Evolutionary conservation across 2,888 invertebrate genomes (phyloP).

Genomic region (Nycteola revayana): DNA sequence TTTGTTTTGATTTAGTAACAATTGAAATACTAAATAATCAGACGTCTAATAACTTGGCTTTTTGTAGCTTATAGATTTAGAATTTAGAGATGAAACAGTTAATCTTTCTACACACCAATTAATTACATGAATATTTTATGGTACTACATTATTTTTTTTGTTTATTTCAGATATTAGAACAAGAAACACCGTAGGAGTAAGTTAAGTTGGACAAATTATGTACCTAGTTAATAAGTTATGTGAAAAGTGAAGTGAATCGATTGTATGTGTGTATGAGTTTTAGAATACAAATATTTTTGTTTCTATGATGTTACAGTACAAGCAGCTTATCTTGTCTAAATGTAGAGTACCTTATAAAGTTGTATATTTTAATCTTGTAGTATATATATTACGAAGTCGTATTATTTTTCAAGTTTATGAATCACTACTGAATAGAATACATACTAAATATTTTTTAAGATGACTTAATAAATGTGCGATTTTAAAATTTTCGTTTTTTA

Average conservation of each 20-base stretch:
- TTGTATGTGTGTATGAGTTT: slow-evolving; percentile 28
- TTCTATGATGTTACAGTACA: slow-evolving; percentile 16
- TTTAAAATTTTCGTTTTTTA: slow-evolving; percentile 17
- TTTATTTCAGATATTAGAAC: slow-evolving; percentile 22
- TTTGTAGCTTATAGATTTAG: no score
- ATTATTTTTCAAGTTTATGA: slow-evolving; percentile 21
- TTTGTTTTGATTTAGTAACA: no score
- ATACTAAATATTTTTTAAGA: slow-evolving; percentile 30
- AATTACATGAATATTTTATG: no score
- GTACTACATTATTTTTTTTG: no score
- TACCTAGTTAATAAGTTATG: slow-evolving; percentile 32
- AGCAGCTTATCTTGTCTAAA: slow-evolving; percentile 28
- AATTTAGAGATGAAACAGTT: no score
- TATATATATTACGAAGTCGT: slow-evolving; percentile 22
- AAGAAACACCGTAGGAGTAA: slow-evolving; percentile 4
- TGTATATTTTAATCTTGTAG: slow-evolving; percentile 22
- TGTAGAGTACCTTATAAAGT: slow-evolving; percentile 25
- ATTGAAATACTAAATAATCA: no score
- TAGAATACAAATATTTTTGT: slow-evolving; percentile 18
- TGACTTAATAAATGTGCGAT: slow-evolving; percentile 31
- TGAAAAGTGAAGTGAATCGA: slow-evolving; percentile 32
- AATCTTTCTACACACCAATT: no score
- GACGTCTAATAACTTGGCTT: not conserved
- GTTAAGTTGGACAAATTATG: slow-evolving; percentile 26
- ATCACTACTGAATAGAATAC: slow-evolving; percentile 19